Evolutionary conservation across 1,140 invertebrate genomes (phyloP), one percentile per base, ranked within the genome.

Genomic region (Rhyzopertha dominica): DNA sequence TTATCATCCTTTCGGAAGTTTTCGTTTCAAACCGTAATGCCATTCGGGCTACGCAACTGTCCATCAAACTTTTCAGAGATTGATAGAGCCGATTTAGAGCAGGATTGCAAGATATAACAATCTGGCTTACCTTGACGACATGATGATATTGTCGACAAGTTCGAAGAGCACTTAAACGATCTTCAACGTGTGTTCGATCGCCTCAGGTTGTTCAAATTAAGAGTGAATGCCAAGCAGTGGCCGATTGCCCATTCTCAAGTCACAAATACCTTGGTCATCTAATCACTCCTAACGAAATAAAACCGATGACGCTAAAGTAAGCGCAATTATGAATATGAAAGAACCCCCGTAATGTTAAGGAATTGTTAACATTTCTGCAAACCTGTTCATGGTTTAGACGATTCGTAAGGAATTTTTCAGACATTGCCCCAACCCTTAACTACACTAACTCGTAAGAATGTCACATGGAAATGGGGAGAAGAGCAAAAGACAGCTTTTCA

Each of bases 41-140:
- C 59, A 2, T 66, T 66, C 26, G 64, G 66, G 5, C 37, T 68
- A 4, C 56, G 50, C 18, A 59, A 48, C 24, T 49, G 53, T 8
- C 58, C 61, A 1, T 52, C 49, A n/a, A 7, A 56, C 46, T 23
- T 67, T 71, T 46, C 58, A 68, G 45, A 26, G 59, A 39, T 4
- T 56, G 10, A 68, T 70, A 53, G 51, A 67, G n/a, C 40, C 45
- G 41, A 3, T 41, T 70, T 0, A 36, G 70, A 7, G 20, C 46
- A 5, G 61, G 55, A 12, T 34, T 62, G 19, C 51, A n/a, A 58
- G 26, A 49, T 49, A 10, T 46, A 37, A 26, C 24, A 49, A 22
- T 54, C 53, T 63, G 16, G 59, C 65, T 1, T 73, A 71, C 30
- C 29, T 68, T 19, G 69, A 72, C 37, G 67, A 71, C 45, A 57